Percentiles rank a stretch among this genome's conserved stretches.
Evolutionary conservation across 2,888 invertebrate species (phyloP).

Genomic region (Erpobdella octoculata): DNA sequence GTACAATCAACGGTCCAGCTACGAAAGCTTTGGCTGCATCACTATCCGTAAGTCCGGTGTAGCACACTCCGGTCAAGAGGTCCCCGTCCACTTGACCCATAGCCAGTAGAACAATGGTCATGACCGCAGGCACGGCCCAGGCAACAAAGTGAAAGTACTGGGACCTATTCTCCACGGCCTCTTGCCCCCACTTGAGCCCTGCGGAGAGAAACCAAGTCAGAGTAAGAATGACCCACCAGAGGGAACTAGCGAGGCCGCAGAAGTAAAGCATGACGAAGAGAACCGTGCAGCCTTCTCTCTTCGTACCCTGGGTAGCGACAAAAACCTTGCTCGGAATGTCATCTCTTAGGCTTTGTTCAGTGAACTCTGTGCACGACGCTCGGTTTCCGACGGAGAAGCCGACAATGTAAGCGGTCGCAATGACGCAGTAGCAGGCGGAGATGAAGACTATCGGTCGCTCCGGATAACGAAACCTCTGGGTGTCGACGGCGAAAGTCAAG

Average conservation of each 20-base stretch:
- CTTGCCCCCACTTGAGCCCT: constrained; percentile 93
- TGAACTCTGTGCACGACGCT: constrained; percentile 46
- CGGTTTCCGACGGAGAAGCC: constrained; percentile 55
- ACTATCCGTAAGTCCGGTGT: constrained; percentile 80
- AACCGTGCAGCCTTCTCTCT: constrained; percentile 67
- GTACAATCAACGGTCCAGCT: constrained; percentile 79
- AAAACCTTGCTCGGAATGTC: constrained; percentile 11
- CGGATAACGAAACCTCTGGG: constrained; percentile 88
- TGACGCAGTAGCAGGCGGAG: constrained; percentile 88
- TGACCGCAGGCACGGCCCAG: constrained; percentile 93
- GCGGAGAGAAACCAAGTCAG: constrained; percentile 93
- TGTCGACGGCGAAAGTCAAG: constrained; percentile 81
- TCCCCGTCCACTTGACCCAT: constrained; percentile 76
- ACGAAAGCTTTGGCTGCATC: constrained; percentile 77
- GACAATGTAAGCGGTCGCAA: constrained; percentile 77
- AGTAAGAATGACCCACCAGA: constrained; percentile 91
- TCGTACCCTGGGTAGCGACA: constrained; percentile 62
- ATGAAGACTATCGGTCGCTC: constrained; percentile 94
- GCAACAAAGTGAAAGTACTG: constrained; percentile 93
- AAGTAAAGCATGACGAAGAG: constrained; percentile 85
- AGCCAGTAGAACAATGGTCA: constrained; percentile 86
- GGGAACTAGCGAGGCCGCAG: constrained; percentile 89
- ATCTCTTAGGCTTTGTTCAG: constrained; percentile 37
- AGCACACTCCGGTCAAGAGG: constrained; percentile 64
- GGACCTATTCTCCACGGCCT: constrained; percentile 92